Base-by-base conservation (phyloP, 1,140 invertebrate species). In the Scaptomyza graminum region DNA sequence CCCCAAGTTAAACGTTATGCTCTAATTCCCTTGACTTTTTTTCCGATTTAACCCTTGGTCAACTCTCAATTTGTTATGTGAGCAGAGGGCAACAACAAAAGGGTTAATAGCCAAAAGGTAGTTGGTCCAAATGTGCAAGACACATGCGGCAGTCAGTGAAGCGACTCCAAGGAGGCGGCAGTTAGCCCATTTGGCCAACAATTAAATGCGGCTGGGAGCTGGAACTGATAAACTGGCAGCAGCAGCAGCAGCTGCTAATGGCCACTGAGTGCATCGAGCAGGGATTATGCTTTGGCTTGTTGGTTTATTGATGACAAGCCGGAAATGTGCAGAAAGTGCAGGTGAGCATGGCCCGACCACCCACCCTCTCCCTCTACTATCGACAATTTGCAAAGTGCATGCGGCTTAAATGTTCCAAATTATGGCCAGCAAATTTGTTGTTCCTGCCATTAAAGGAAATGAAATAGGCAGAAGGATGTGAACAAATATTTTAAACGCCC, bases 1-100 rank as follows among this genome's bases (percentile, higher is more conserved):
- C 12, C n/a, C 5, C 4, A 46, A 61, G 56, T 59, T 52, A 54
- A 41, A 4, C 28, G 77, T 83, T 69, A 76, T 78, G 79, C 79
- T 83, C 79, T 83, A 46, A 76, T 84, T 72, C 79, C 61, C 37
- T 18, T 16, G 9, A 31, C 31, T 37, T 44, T 18, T 12, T 1
- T 18, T 12, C 0, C 18, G 15, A 1, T 12, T 47, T 56, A 37
- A 8, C 28, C 43, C 16, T 12, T 6, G 16, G 31, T 34, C 31
- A 34, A 34, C 0, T 34, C 34, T 37, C 16, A 28, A 12, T 31
- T 47, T 9, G 6, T 34, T 1, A 31, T 31, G 28, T 31, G 28
- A 31, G n/a, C 54, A 44, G 54, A n/a, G n/a, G 39, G 5, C 8
- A 56, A 28, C 12, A 22, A 22, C 4, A 22, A 47, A 47, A 18